phyloP scores from a whole-genome alignment of 1,140 invertebrate genomes.

The Brachionus plicatilis region DNA sequence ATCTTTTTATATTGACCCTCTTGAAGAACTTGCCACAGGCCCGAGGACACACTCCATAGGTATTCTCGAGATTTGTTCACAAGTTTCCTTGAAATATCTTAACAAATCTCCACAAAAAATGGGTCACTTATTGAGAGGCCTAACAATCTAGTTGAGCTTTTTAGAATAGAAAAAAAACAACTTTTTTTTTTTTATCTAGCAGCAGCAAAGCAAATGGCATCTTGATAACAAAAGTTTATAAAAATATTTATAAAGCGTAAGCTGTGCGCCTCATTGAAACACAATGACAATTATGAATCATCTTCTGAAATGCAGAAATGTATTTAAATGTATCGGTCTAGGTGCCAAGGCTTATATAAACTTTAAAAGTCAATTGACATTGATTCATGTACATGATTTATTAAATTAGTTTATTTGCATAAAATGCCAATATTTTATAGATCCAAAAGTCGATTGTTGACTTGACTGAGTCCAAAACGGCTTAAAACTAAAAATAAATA shows the following conservation, averaged over 20 bases:
- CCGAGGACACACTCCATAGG: not conserved
- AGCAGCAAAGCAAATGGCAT: not conserved
- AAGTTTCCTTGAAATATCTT: not conserved
- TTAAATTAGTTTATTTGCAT: not conserved
- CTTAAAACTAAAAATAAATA: not conserved
- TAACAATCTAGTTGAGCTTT: not conserved
- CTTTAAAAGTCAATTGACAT: not conserved
- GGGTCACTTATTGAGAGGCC: not conserved
- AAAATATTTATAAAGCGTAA: slow-evolving; percentile 14
- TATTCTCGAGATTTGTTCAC: not conserved
- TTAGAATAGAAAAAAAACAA: not conserved
- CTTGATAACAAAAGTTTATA: slow-evolving; percentile 33
- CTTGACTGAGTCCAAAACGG: slow-evolving; percentile 1
- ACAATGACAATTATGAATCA: not conserved
- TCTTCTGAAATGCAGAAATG: not conserved
- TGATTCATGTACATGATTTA: slow-evolving; percentile 19
- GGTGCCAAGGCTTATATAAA: not conserved
- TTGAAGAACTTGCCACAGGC: not conserved
- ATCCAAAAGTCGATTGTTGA: not conserved
- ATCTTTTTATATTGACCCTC: slow-evolving; percentile 11
- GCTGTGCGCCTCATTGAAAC: not conserved
- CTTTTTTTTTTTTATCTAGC: not conserved
- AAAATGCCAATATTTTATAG: slow-evolving; percentile 1
- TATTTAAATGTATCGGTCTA: not conserved
- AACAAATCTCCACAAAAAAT: not conserved